Evolutionary conservation across 2,888 invertebrate species (phyloP), one percentile per base, ranked within the genome.

Genomic region (Abrostola tripartita): DNA sequence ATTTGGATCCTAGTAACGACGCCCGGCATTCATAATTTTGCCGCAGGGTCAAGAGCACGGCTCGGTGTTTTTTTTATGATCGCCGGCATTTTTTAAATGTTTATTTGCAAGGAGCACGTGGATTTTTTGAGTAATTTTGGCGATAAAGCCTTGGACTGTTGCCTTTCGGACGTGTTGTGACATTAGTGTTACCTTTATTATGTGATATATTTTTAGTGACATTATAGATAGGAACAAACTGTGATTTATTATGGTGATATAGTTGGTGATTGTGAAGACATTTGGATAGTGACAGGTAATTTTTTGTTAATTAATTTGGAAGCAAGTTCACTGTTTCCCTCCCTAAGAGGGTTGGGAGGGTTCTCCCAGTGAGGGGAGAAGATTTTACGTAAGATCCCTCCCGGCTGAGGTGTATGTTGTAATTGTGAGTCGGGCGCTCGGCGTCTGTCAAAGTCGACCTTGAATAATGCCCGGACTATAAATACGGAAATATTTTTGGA

Each of bases 121-220:
- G 85, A 91, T 89, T 92, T 93, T 93, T 93, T 88, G 86, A 90
- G 77, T 87, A 87, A 87, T 92, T 90, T 92, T 89, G 89, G 91
- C 91, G 83, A 82, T 83, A 85, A 79, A 85, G 91, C 93, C 93
- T 84, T 84, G 91, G 92, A 92, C 90, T 89, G 90, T 91, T 92
- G 94, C 94, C 94, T 94, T 94, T 88, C 79, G 90, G 90, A 92
- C 93, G 94, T 94, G 94, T 94, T 94, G 94, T 94, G 94, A 94
- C 93, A 80, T 80, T 91, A 91, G 93, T 93, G 94, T 92, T 93
- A 93, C 92, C 92, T 83, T 86, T 86, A 91, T 90, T 89, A 93
- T 94, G 94, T 94, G 94, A 94, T 94, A 93, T 92, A 79, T 79
- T 72, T 89, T 90, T 92, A 92, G 92, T 93, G 94, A 93, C 94